A percentile compares a stretch with the other conserved stretches of the same genome.
phyloP scores from a whole-genome alignment of 2,113 vertebrate species.

The Podocnemis expansa region DNA sequence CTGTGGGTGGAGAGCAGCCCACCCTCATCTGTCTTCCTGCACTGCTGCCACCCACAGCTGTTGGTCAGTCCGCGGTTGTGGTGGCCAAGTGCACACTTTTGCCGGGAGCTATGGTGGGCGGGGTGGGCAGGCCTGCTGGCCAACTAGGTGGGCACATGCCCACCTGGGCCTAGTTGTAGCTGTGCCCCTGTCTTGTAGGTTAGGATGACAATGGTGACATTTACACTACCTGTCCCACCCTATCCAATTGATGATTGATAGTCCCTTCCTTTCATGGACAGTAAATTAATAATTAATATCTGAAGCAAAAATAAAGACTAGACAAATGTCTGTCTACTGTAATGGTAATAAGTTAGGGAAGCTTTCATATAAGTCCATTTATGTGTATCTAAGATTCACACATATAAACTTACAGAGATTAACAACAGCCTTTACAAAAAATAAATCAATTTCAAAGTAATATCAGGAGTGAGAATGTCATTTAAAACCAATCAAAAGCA shows the following conservation, averaged over 20 bases:
- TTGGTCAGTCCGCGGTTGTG: no score
- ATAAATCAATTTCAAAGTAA: background rate
- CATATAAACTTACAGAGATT: background rate
- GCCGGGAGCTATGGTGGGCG: no score
- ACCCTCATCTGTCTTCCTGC: no score
- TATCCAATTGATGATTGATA: background rate
- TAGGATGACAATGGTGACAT: background rate
- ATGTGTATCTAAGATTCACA: background rate
- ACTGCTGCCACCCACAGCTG: no score
- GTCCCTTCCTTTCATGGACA: background rate
- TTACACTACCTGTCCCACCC: background rate
- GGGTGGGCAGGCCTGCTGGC: no score
- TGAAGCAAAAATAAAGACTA: slow-evolving; percentile 18
- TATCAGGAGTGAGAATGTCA: slow-evolving; percentile 27
- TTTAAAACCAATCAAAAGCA: slow-evolving; percentile 18
- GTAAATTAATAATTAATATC: background rate
- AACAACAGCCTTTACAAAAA: background rate
- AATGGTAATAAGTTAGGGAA: background rate
- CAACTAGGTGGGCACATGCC: no score
- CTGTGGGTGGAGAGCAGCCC: no score
- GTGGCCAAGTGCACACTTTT: no score
- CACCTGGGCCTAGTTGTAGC: no score
- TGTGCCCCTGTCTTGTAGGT: background rate
- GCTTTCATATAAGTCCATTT: background rate
- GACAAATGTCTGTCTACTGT: background rate